Evolutionary conservation across 2,888 invertebrate genomes (phyloP).

Genomic region (Hyles lineata): DNA sequence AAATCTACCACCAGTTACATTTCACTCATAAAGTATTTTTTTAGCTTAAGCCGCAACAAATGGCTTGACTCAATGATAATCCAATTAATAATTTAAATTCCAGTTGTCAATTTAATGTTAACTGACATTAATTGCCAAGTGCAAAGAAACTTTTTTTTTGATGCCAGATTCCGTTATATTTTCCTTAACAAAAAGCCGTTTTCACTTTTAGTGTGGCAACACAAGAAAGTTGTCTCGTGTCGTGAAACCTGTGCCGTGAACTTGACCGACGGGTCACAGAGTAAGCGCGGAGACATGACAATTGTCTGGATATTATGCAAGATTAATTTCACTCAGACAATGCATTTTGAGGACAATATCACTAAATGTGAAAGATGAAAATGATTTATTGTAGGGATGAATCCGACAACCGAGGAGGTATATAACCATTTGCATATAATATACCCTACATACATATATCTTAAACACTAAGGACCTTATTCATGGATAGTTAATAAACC

Average conservation of each 20-base stretch:
- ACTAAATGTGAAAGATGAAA: neutral
- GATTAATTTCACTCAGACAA: neutral
- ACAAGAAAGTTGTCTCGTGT: constrained; percentile 22
- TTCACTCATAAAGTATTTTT: no score
- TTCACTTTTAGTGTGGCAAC: constrained; percentile 24
- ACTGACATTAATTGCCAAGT: constrained; percentile 9
- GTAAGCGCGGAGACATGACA: constrained; percentile 8
- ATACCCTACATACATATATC: no score
- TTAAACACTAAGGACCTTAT: no score
- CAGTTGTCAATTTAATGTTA: neutral
- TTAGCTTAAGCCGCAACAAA: neutral
- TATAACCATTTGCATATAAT: no score
- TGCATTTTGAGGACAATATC: neutral
- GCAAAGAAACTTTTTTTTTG: constrained; percentile 8
- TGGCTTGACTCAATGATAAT: neutral
- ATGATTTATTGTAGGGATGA: no score
- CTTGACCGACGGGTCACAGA: constrained; percentile 18
- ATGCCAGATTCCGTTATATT: neutral
- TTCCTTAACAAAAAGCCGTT: constrained; percentile 3
- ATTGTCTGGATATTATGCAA: constrained; percentile 1
- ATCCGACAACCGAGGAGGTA: no score
- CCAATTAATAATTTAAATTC: neutral
- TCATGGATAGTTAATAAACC: no score
- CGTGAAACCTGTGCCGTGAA: constrained; percentile 15
- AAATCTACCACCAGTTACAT: no score